Base-by-base conservation (phyloP, 64 coral and sea anemone species). In the Montipora efflorescens region DNA sequence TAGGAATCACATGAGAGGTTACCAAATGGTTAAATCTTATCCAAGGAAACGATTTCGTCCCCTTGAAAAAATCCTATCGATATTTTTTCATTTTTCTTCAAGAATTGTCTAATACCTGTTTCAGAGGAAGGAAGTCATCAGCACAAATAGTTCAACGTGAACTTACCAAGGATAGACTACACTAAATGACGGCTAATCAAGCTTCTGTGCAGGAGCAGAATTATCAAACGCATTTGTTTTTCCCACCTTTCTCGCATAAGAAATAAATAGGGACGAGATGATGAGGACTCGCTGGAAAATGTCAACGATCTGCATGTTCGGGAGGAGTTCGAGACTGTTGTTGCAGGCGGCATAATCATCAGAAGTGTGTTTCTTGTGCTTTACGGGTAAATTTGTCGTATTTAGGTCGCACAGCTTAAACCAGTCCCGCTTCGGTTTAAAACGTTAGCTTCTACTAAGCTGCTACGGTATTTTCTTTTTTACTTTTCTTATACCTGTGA, bases 401-500 rank as follows among this genome's bases (percentile, higher is more conserved):
- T 53, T 67, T 76, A 1, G 55, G 25, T 7, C 0, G 36, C 14
- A 5, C 5, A 67, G 6, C 59, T 62, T 84, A 25, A 36, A 84
- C 4, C 18, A 71, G 44, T 18, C 66, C 53, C 53, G 53, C 53
- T 11, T 57, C 7, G 47, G 59, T 22, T 58, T 19, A 47, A 64
- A 84, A 68, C 19, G 7, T 66, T 36, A 47, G 81, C 81, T 67
- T 8, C 45, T 21, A n/a, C 8, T 1, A 28, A 52, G 10, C 11
- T 64, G 10, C 52, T 16, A 1, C 18, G 12, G 28, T 9, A 36
- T 36, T 36, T 36, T 36, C 36, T 36, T 36, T 59, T 8, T 59
- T 21, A 4, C 16, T 12, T 47, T 28, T 88, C 70, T 57, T 57
- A 93, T 5, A 93, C 91, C 16, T 93, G 92, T 3, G 92, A 87